A percentile compares a stretch with the other conserved stretches of the same genome.
Evolutionary conservation across 2,797 vertebrate genomes (phyloP).

Genomic region (Psittacula echo): DNA sequence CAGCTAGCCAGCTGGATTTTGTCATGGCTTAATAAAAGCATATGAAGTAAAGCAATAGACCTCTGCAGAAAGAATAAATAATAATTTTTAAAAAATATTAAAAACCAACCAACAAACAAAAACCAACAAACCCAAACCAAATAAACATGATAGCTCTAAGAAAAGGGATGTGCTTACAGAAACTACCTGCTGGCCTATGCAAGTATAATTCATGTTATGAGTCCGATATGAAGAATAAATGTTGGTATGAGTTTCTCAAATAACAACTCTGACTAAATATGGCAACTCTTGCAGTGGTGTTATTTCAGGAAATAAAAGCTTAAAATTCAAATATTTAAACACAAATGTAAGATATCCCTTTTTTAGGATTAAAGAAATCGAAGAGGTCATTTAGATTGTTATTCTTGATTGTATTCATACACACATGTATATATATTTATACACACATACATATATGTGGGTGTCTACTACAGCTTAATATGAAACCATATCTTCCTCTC

Average conservation of each 20-base stretch:
- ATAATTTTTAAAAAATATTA: not conserved
- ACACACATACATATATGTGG: not conserved
- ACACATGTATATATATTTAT: not conserved
- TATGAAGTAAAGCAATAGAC: not conserved
- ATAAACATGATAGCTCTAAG: not conserved
- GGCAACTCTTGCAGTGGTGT: not conserved
- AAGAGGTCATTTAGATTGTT: not conserved
- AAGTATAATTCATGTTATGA: not conserved
- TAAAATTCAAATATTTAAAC: not conserved
- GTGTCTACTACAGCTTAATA: not conserved
- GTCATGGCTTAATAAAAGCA: not conserved
- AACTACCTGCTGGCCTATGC: not conserved
- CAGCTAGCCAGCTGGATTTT: not conserved
- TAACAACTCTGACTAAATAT: not conserved
- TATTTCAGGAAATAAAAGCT: not conserved
- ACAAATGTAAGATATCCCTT: not conserved
- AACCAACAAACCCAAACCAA: not conserved
- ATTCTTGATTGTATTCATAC: not conserved
- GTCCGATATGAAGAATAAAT: not conserved
- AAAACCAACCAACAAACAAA: not conserved
- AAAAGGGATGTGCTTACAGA: not conserved
- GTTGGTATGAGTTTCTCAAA: not conserved
- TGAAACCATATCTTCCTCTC: not conserved
- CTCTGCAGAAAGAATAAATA: not conserved
- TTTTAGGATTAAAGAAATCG: not conserved